Percentiles rank a stretch among this genome's conserved stretches.
These are phyloP conservation scores for Lordiphosa collinella DNA, from an alignment of 1,140 invertebrate genomes.

Conservation along the genomic window DNA sequence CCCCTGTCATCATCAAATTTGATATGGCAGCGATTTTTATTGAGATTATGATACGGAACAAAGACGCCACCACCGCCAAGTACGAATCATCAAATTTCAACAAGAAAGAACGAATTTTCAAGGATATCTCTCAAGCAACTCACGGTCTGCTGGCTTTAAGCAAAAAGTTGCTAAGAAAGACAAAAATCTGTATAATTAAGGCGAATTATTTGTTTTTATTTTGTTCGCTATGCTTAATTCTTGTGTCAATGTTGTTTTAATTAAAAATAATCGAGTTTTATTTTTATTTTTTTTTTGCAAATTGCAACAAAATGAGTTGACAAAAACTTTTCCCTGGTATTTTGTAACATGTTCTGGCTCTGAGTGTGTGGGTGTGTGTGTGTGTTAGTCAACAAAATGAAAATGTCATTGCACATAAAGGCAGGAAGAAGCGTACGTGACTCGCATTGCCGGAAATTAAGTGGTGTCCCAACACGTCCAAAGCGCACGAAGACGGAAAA, in stretches of 20 bases:
- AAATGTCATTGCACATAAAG: constrained; percentile 69
- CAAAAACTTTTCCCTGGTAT: constrained; percentile 54
- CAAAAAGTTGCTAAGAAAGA: not conserved
- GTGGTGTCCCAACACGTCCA: constrained; percentile 67
- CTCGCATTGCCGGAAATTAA: constrained; percentile 69
- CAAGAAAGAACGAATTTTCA: not conserved
- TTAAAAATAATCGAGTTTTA: constrained; percentile 65
- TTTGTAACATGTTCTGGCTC: constrained; percentile 55
- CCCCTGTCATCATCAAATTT: constrained; percentile 28
- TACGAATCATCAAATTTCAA: constrained; percentile 40
- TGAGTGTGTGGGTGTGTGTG: constrained; percentile 20
- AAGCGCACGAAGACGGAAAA: constrained; percentile 55
- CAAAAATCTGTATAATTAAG: not conserved
- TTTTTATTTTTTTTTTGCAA: constrained; percentile 49
- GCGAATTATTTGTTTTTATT: not conserved
- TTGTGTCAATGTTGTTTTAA: constrained; percentile 53
- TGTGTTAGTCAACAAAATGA: constrained; percentile 58
- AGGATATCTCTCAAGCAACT: constrained; percentile 1
- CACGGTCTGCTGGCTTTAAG: constrained; percentile 9
- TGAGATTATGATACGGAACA: constrained; percentile 43
- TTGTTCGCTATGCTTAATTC: constrained; percentile 7
- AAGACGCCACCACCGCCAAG: not conserved
- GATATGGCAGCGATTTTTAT: constrained; percentile 30
- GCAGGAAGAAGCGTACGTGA: constrained; percentile 66
- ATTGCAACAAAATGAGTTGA: constrained; percentile 70